phyloP scores from a whole-genome alignment of 2,113 vertebrate genomes.

The Trematomus loennbergii region DNA sequence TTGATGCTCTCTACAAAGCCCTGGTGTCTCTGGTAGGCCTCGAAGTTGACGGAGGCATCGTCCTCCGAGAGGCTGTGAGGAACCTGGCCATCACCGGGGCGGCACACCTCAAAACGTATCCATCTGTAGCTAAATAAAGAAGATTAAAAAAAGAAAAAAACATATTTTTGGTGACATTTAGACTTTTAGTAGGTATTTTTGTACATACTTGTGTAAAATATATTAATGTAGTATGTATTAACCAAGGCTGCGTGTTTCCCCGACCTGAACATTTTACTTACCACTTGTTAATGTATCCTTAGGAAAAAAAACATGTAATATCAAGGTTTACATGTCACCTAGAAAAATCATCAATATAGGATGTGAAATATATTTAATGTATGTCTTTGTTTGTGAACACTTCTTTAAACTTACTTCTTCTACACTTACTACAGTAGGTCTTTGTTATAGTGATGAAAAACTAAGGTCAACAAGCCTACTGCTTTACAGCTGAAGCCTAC shows the following conservation, averaged over 20 bases:
- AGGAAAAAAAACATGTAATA: background rate
- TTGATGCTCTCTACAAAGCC: conserved; percentile 78
- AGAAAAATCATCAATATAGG: background rate
- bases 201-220: background rate
- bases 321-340: background rate
- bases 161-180: background rate
- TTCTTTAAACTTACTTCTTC: too few species aligned
- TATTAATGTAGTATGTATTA: background rate
- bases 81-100: conserved; percentile 82
- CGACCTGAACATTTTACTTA: background rate
- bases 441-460: too few species aligned
- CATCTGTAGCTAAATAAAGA: conserved; percentile 86
- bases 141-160: background rate
- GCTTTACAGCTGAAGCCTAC: too few species aligned
- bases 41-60: conserved; percentile 86
- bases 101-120: conserved; percentile 91
- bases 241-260: background rate
- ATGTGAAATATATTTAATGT: too few species aligned
- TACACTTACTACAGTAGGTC: too few species aligned
- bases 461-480: too few species aligned
- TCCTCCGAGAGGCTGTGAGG: conserved; percentile 83
- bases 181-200: background rate
- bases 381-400: too few species aligned
- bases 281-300: background rate
- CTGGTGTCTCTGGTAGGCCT: conserved; percentile 87